These are phyloP conservation scores for Micoletzkya japonica DNA, from an alignment of 2,888 invertebrate genomes.

Conservation along the genomic window DNA sequence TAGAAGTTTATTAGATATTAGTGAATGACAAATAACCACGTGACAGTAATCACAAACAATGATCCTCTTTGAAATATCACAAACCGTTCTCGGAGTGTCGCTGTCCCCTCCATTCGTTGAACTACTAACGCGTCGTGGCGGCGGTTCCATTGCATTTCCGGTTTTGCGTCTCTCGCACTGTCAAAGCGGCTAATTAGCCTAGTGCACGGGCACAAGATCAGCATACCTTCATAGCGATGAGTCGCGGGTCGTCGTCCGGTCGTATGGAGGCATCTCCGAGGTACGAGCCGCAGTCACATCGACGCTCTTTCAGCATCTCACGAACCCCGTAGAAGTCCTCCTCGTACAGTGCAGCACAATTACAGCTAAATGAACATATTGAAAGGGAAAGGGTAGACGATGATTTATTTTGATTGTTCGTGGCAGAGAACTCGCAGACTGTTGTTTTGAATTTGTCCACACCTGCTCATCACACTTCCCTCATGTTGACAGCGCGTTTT, in stretches of 20 bases:
- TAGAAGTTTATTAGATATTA: not conserved
- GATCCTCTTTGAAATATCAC: not conserved
- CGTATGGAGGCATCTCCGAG: not conserved
- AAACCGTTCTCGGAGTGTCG: not conserved
- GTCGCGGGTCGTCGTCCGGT: constrained; percentile 7
- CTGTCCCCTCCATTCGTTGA: not conserved
- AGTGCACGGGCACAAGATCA: not conserved
- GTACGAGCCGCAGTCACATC: constrained; percentile 19
- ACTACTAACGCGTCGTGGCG: not conserved
- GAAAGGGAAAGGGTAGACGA: too few relatives aligned
- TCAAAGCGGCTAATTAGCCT: not conserved
- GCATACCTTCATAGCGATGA: constrained; percentile 1
- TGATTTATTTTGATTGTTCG: too few relatives aligned
- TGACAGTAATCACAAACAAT: not conserved
- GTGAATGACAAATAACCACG: too few relatives aligned
- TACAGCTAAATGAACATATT: constrained; percentile 15
- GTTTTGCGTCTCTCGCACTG: not conserved
- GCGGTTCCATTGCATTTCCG: constrained; percentile 2
- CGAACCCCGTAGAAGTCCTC: constrained; percentile 23
- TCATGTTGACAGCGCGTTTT: too few relatives aligned
- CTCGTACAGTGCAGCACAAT: constrained; percentile 18
- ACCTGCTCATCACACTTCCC: too few relatives aligned
- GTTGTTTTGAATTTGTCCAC: too few relatives aligned
- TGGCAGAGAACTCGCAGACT: too few relatives aligned
- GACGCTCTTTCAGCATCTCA: constrained; percentile 10